Base-by-base conservation (phyloP, 2,113 vertebrate genomes). In the Callionymus lyra region DNA sequence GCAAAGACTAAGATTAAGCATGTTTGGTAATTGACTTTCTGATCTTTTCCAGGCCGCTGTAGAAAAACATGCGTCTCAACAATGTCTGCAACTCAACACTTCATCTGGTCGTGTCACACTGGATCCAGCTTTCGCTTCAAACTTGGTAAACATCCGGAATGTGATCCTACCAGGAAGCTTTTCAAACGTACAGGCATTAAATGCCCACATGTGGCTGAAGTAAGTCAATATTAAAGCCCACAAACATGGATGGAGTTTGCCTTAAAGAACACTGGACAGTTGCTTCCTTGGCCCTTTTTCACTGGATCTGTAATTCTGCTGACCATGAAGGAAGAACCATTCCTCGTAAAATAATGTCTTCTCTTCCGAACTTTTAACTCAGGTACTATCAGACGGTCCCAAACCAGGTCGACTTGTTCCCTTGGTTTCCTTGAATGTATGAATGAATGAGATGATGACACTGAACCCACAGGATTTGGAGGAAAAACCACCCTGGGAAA, bases 371-470 rank as follows among this genome's bases (percentile, higher is more conserved):
- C 16, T 27, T 69, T 63, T 68, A 79, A 69, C 84, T 86, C 83
- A 83, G 73, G 67, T 79, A 76, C 74, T 60, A 56, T 50, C 50
- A 55, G 65, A 69, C 54, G 39, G 47, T 69, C 63, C 46, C 53
- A 46, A 38, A 54, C 59, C 63, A 58, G 69, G 40, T 63, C 52
- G 44, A 43, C 59, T 66, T 66, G 77, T 74, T 77, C 77, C 74
- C 31, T 31, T 66, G 66, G 50, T 16, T 44, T 60, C 63, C 35
- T 56, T 84, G 81, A 86, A 84, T 87, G 84, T 84, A 81, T 50
- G 53, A 59, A 58, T 69, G 56, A 76, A 65, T 66, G 69, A 57
- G 53, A 61, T 59, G 53, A 59, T n/a, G n/a, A 60, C 34, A 49
- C 55, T 40, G 48, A 63, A 63, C 56, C 34, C 13, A 53, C 16